Conservation (phyloP, 2,888 invertebrate genomes). For the Pammene aurita region DNA sequence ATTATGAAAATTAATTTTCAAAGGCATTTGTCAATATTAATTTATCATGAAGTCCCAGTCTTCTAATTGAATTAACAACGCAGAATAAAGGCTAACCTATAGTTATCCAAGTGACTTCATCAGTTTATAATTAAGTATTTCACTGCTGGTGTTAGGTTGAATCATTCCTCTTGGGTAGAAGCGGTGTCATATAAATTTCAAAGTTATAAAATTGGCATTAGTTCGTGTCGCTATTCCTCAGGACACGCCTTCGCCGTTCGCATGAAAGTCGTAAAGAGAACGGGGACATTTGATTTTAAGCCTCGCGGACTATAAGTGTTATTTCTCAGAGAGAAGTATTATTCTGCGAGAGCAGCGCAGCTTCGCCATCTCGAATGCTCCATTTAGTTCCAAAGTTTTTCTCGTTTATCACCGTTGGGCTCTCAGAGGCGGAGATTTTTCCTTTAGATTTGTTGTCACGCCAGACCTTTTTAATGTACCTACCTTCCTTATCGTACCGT, state of each 20-base stretch:
- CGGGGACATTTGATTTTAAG: slow-evolving; percentile 83
- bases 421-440: slow-evolving; percentile 83
- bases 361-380: slow-evolving; percentile 82
- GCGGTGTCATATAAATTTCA: slow-evolving; percentile 45
- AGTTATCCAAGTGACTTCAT: slow-evolving; percentile 25
- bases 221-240: slow-evolving; percentile 65
- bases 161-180: slow-evolving; percentile 23
- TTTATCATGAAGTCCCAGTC: slow-evolving; percentile 32
- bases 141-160: slow-evolving; percentile 1
- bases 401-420: slow-evolving; percentile 84
- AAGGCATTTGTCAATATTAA: slow-evolving; percentile 28
- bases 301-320: slow-evolving; percentile 83
- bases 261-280: slow-evolving; percentile 68
- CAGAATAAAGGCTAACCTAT: slow-evolving; percentile 21
- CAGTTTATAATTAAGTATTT: slow-evolving; percentile 34
- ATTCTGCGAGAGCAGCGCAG: slow-evolving; percentile 80
- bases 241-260: slow-evolving; percentile 64
- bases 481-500: slow-evolving; percentile 77
- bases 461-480: slow-evolving; percentile 83
- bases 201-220: slow-evolving; percentile 61
- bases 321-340: slow-evolving; percentile 82
- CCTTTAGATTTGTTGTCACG: slow-evolving; percentile 84
- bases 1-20: slow-evolving; percentile 25
- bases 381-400: slow-evolving; percentile 84
- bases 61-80: slow-evolving; percentile 32